These are phyloP conservation scores for Porites australiensis DNA, from an alignment of 64 coral and sea anemone species.

Conservation along the genomic window DNA sequence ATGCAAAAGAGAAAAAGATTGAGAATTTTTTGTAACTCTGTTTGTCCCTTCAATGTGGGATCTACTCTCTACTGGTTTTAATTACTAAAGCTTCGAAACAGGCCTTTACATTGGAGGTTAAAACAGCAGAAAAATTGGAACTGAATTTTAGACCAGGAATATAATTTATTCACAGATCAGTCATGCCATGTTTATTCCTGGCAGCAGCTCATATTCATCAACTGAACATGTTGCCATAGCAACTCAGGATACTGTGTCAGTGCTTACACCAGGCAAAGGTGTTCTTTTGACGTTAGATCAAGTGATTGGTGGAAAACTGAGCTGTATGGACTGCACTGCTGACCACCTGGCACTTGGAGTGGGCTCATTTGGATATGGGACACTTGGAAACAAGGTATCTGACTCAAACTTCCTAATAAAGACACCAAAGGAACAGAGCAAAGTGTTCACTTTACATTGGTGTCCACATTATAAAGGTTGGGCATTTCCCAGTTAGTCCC, in stretches of 20 bases:
- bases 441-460: no score
- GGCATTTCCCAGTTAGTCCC: no score
- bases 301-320: constrained; percentile 86
- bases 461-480: no score
- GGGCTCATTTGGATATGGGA: constrained; percentile 88
- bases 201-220: not conserved
- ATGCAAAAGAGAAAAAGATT: no score
- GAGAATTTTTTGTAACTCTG: no score
- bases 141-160: no score
- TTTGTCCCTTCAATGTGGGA: no score
- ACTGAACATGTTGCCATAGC: constrained; percentile 61
- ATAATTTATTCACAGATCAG: constrained; percentile 42
- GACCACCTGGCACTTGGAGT: constrained; percentile 75
- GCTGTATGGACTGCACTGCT: constrained; percentile 73
- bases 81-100: no score
- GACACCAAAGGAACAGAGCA: no score
- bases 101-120: no score
- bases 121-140: no score
- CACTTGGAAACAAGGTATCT: constrained; percentile 86
- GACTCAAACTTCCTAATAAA: not conserved
- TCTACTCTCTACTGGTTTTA: no score
- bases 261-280: constrained; percentile 23
- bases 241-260: constrained; percentile 56
- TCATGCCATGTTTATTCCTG: constrained; percentile 48
- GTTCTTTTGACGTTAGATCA: constrained; percentile 68